Evolutionary conservation across 2,888 invertebrate genomes (phyloP), one percentile per base, ranked within the genome.

Genomic region (Lottia gigantea): DNA sequence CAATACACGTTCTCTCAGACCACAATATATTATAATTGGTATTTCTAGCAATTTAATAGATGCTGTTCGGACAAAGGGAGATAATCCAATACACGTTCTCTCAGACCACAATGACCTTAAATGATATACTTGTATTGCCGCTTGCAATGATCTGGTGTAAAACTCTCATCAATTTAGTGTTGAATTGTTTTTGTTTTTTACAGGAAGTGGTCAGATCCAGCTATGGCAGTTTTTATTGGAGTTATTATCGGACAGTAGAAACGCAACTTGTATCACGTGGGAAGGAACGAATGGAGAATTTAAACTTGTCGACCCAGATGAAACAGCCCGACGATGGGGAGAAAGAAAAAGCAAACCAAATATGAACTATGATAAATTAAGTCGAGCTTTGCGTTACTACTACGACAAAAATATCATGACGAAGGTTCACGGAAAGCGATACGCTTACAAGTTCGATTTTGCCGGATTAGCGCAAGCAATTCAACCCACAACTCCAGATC

Each of bases 391-490:
- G 78, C 92, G 94, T 93, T 97, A 97, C 89, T 97, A 97, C 90
- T 97, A 97, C 89, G 97, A 97, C 90, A 97, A 97, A 90, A 97
- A 97, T 87, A 98, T 98, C 80, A 97, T 97, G 97, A 96, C 94
- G 75, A 97, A 97, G 91, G 96, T 97, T 11, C 97, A 97, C 88
- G 97, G 97, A 68, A 97, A 97, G 89, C 91, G 97, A 0, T 96
- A 96, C 90, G 95, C 96, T 45, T 96, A 96, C 91, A 95, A 95
- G 89, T 98, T 71, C 90, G 97, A 97, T 90, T 98, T 98, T 90
- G 94, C 95, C 85, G 96, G 95, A 4, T 90, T 97, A 86, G 94
- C 95, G 92, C 93, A 94, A 65, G 86, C 86, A 46, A 81, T 86
- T 78, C 87, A 87, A 73, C 82, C 89, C 95, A 96, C 90, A 95